Evolutionary conservation across 2,797 vertebrate genomes (phyloP), one percentile per base, ranked within the genome.

Genomic region (Trachurus trachurus): DNA sequence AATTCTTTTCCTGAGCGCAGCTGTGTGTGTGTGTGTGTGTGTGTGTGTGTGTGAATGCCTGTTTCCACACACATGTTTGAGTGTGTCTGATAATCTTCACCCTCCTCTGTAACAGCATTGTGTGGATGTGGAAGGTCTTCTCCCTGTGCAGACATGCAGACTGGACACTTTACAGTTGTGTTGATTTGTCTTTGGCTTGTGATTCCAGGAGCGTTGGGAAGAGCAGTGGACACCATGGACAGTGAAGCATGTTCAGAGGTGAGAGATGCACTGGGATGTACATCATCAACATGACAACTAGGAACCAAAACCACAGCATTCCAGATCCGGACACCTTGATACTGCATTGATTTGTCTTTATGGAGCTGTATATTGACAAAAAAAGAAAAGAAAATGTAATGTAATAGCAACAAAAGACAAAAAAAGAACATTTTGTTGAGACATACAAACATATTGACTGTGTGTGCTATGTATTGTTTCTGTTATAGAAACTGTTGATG

Each of bases 151-250:
- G 45, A 19, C 49, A 88, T 89, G 88, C 8, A 34, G 34, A 49
- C 52, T 19, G 52, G 66, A 69, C 11, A 45, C 9, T 72, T 66
- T 11, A 8, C 15, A 6, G 1, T 0, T 0, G 2, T 19, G 3
- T n/a, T 16, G 9, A 17, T 64, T 40, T 61, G 0, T 7, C 2
- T 77, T 21, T 71, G 26, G 5, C 31, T 85, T 45, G 4, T 70
- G 37, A 65, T 47, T 44, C 53, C 50, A 29, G 54, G 13, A 34
- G 19, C 5, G 2, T 5, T 26, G 16, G 8, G 2, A 40, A 4
- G 31, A 26, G 2, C 59, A 5, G 19, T 1, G 0, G 49, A 50
- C 7, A 67, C 42, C 74, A 85, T 86, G 76, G 66, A 83, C 15
- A 45, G 9, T 0, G 1, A 11, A 15, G 0, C 62, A 5, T 6